Evolutionary conservation across 2,797 vertebrate species (phyloP).

Genomic region (Gallinago nigripennis): DNA sequence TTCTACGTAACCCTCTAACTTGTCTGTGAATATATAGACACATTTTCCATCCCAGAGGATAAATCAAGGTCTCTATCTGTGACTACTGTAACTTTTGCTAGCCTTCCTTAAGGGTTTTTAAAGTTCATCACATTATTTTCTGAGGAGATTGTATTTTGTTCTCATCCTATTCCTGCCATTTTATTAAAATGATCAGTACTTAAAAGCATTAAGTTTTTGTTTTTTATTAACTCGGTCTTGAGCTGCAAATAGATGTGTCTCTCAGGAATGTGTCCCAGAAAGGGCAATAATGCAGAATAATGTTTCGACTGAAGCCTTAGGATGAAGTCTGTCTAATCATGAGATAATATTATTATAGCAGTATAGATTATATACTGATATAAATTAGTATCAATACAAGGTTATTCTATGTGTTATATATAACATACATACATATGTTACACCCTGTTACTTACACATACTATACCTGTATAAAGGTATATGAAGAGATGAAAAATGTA

Average conservation of each 20-base stretch:
- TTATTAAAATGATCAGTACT: background rate
- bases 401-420: background rate
- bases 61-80: background rate
- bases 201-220: background rate
- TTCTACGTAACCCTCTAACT: background rate
- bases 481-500: background rate
- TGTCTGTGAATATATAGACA: background rate
- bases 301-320: background rate
- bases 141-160: background rate
- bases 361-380: background rate
- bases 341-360: background rate
- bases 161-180: background rate
- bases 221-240: background rate
- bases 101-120: background rate
- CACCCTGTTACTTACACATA: background rate
- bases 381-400: background rate
- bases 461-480: background rate
- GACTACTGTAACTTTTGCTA: background rate
- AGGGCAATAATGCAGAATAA: background rate
- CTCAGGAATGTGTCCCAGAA: background rate
- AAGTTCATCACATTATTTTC: background rate
- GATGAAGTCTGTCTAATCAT: background rate
- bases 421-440: background rate
- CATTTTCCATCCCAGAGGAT: too few species aligned
- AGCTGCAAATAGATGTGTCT: background rate